Conservation (phyloP, 2,888 invertebrate species). For the Drosophila bunnanda region DNA sequence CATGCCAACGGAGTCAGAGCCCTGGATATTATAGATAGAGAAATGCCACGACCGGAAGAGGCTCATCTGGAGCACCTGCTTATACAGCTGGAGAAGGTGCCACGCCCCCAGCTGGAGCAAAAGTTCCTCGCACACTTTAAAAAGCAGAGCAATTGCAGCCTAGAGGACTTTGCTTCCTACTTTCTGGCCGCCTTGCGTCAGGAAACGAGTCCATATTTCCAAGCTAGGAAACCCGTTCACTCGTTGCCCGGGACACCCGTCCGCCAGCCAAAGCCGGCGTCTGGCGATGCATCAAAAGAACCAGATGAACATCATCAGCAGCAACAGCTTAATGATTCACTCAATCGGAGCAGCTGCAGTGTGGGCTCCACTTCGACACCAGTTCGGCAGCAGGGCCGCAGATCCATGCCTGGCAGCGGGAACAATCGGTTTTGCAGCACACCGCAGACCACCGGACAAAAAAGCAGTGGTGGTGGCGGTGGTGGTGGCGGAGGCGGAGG, state of each 20-base stretch:
- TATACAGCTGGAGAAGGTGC: slow-evolving; percentile 40
- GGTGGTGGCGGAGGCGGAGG: too few species aligned
- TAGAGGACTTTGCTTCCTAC: slow-evolving; percentile 86
- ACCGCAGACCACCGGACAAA: slow-evolving; percentile 58
- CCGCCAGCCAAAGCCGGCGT: slow-evolving; percentile 21
- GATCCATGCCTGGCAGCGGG: slow-evolving; percentile 31
- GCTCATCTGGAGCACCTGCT: slow-evolving; percentile 56
- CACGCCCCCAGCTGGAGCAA: slow-evolving; percentile 28
- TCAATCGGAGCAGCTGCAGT: slow-evolving; percentile 59
- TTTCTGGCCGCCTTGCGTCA: slow-evolving; percentile 86
- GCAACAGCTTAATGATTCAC: slow-evolving; percentile 50
- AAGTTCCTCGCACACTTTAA: slow-evolving; percentile 63
- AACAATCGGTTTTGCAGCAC: slow-evolving; percentile 57
- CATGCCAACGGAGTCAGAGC: slow-evolving; percentile 10
- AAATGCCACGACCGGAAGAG: slow-evolving; percentile 38
- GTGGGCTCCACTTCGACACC: slow-evolving; percentile 40
- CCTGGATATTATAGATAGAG: slow-evolving; percentile 2
- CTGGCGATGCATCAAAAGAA: slow-evolving; percentile 7
- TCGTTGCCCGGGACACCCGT: slow-evolving; percentile 58
- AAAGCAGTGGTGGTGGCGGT: slow-evolving; percentile 37
- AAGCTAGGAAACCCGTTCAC: slow-evolving; percentile 59
- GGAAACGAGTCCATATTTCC: slow-evolving; percentile 86
- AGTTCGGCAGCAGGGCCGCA: slow-evolving; percentile 38
- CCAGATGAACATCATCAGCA: slow-evolving; percentile 6
- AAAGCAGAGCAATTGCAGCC: slow-evolving; percentile 48